Base-by-base conservation (phyloP, 2,888 invertebrate species). In the Lysandra coridon region DNA sequence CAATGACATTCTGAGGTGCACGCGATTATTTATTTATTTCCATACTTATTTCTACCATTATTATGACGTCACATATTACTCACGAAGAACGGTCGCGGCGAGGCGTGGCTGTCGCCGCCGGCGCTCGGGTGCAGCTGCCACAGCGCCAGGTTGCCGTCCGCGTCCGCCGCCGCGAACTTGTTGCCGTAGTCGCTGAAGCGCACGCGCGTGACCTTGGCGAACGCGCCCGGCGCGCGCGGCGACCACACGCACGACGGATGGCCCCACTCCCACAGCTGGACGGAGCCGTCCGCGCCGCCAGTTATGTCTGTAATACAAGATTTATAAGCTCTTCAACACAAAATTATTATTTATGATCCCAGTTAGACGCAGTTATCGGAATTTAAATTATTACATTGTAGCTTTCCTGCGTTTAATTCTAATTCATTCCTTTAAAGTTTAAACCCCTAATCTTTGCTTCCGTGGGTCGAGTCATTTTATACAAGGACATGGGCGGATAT, bases 191-290 rank as follows among this genome's bases (percentile, higher is more conserved):
- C 98, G 76, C 98, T 98, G 95, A 99, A 99, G 80, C 98, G 96
- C n/a, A 99, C 98, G 83, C 98, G 96, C 1, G 99, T 99, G 80
- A 99, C 99, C 93, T 98, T 98, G 57, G 98, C 98, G 91, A 98
- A 99, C 5, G 99, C 98, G 57, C 99, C 99, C 0, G 98, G 96
- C n/a, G 98, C 97, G 64, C 99, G 96, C 1, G 99, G 98, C 37
- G 97, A 97, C 86, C 98, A 97, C 17, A 99, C 98, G 69, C 98
- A 97, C 81, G 98, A 97, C 78, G 97, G 96, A 91, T 99, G 99
- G 7, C 98, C 98, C 99, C 99, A 99, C 94, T 99, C 99, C 99
- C 99, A 99, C 82, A 99, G 95, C 84, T 98, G 97, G 1, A 99
- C 99, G 0, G 99, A 98, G 10, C 99, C 99, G 93, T 99, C 99